Evolutionary conservation across 2,888 invertebrate genomes (phyloP).

Genomic region (Chouioia cunea): DNA sequence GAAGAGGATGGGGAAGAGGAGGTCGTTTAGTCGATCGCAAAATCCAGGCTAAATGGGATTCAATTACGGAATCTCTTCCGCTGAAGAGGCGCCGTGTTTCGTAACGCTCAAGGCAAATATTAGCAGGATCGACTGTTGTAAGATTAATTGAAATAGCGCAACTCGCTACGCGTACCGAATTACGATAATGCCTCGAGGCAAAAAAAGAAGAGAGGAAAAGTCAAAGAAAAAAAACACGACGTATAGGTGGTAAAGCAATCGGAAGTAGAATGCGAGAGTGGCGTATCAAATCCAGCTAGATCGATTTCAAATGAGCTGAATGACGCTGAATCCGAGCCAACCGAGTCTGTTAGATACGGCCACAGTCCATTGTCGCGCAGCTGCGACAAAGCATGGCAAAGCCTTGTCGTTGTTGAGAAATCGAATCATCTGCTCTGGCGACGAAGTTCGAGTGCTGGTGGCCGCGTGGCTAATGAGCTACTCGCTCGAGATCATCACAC

Average conservation of each 20-base stretch:
- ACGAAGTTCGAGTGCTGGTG: neutral
- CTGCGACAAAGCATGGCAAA: too few relatives aligned
- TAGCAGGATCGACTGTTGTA: too few relatives aligned
- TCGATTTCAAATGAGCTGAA: conserved; percentile 42
- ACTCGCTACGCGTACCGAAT: too few relatives aligned
- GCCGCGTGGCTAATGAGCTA: conserved; percentile 26
- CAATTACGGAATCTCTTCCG: conserved; percentile 60
- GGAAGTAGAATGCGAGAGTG: neutral
- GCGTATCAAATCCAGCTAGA: neutral
- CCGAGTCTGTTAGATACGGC: conserved; percentile 32
- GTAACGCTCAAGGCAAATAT: too few relatives aligned
- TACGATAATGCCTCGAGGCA: too few relatives aligned
- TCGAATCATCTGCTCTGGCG: neutral
- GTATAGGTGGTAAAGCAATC: neutral
- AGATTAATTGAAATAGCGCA: too few relatives aligned
- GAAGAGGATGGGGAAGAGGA: neutral
- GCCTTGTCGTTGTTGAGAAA: conserved; percentile 1
- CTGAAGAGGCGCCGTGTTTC: conserved; percentile 56
- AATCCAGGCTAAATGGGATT: conserved; percentile 51
- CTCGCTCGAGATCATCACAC: neutral
- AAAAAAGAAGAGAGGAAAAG: too few relatives aligned
- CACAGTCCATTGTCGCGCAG: conserved; percentile 35
- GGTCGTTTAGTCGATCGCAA: conserved; percentile 27
- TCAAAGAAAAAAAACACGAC: too few relatives aligned
- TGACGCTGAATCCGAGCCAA: neutral